Base-by-base conservation (phyloP, 2,888 invertebrate species). In the Lasioglossum marginatum region DNA sequence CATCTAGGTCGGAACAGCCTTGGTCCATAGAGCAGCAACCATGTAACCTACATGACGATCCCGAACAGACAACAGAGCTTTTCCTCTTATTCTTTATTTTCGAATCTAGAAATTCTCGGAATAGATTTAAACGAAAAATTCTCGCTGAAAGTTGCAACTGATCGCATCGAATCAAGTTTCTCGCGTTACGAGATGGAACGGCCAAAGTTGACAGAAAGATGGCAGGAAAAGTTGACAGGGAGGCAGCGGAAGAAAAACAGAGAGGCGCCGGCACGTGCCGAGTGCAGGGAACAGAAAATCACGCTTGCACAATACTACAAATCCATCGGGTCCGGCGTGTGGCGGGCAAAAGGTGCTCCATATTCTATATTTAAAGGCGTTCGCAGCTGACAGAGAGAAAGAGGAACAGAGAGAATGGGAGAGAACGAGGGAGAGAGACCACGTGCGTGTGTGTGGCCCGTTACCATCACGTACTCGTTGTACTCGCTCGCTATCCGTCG, bases 291-390 rank as follows among this genome's bases (percentile, higher is more conserved):
- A 83, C 75, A 83, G 90, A 90, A 87, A 90, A 90, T 90, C 85
- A 86, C 60, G 86, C 90, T 90, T 90, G 90, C 91, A 89, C 89
- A 90, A 91, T 85, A 73, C 79, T 37, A 85, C 84, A 70, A 68
- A 68, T 45, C 48, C 63, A 84, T 87, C 87, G 79, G n/a, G 77
- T 66, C 68, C 74, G 70, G 82, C 83, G 85, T 80, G 86, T 78
- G 88, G 87, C 89, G 90, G 89, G 88, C 90, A 87, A 76, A 76
- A 90, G 89, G 92, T 94, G 94, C 93, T 94, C 94, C 87, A 94
- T 93, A 94, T 94, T 94, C 94, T 94, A 94, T 94, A 94, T 94
- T 94, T 94, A 94, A 94, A 94, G 90, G 86, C 84, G 83, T 80
- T 70, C 79, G 63, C 75, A 74, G 68, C 68, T 87, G 89, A 79